These are phyloP conservation scores for Takifugu bimaculatus DNA, from an alignment of 2,113 vertebrate species.

Conservation along the genomic window DNA sequence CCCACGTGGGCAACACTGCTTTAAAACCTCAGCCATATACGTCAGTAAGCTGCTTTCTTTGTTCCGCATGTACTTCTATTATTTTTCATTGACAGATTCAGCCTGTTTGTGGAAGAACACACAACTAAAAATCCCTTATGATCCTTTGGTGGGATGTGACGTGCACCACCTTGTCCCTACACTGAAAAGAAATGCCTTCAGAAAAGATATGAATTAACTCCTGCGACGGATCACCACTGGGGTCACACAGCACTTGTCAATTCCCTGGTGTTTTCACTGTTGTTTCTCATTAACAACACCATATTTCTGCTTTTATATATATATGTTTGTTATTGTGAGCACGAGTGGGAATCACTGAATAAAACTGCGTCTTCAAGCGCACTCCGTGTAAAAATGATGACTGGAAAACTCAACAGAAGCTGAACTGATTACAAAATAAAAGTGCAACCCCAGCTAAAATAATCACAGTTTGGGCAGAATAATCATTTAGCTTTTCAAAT, in stretches of 20 bases:
- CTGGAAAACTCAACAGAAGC: slow-evolving; percentile 65
- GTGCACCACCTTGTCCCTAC: too few species aligned
- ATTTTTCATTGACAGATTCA: too few species aligned
- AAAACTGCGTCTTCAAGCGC: slow-evolving; percentile 63
- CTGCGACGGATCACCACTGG: too few species aligned
- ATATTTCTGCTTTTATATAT: background rate
- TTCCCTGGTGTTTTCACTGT: slow-evolving; percentile 63
- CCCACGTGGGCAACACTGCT: slow-evolving; percentile 74
- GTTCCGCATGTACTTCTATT: background rate
- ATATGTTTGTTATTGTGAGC: slow-evolving; percentile 64
- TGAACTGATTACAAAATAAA: slow-evolving; percentile 40
- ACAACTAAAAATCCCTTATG: slow-evolving; percentile 41
- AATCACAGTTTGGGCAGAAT: slow-evolving; percentile 76
- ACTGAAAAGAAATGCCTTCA: too few species aligned
- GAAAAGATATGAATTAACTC: too few species aligned
- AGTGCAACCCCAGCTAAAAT: slow-evolving; percentile 79
- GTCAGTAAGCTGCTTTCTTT: slow-evolving; percentile 62
- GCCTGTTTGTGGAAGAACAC: slow-evolving; percentile 60
- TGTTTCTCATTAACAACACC: slow-evolving; percentile 71
- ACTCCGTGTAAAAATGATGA: slow-evolving; percentile 71
- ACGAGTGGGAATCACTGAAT: slow-evolving; percentile 55
- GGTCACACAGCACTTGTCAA: background rate
- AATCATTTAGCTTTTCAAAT: slow-evolving; percentile 74
- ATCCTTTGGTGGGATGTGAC: background rate
- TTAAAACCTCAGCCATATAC: slow-evolving; percentile 65